Base-by-base conservation (phyloP, 2,888 invertebrate species). In the Lingula anatina region DNA sequence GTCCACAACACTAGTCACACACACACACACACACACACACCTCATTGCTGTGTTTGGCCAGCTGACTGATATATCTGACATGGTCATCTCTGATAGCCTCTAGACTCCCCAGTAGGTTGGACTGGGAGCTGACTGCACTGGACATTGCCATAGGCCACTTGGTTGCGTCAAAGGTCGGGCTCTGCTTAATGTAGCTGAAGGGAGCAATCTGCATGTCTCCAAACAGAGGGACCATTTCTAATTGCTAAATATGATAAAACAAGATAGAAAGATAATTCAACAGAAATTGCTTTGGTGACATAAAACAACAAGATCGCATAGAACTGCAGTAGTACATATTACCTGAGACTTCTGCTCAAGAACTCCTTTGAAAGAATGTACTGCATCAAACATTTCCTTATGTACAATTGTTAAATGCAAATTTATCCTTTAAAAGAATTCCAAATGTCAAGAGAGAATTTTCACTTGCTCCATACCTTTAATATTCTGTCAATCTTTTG, bases 141-240 rank as follows among this genome's bases (percentile, higher is more conserved):
- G 95, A 66, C 44, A 59, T 70, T 51, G 70, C 70, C 36, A 59
- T 44, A 2, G 70, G 72, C 75, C 75, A 75, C 51, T 69, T 72
- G 24, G 70, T 66, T 1, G 68, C 44, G 47, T 75, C 75, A 55
- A 62, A 74, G 57, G 70, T 67, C 3, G 66, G 61, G 9, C 64
- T 61, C 23, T 92, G 82, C 75, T 90, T 92, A 57, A 99, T 92
- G 71, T 97, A 99, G 73, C 94, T 92, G 76, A 97, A 99, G 0
- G 97, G 97, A 0, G 95, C 94, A 47, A 99, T 96, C 79, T 97
- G 96, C 97, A 99, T 99, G 65, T 99, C 99, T 0, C 97, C 97
- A 75, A 96, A 99, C 1, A 99, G 55, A 1, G 73, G 73, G 5
- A 76, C 74, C 25, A 75, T 70, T 54, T 76, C 72, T 41, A 72